Percentiles rank a stretch among this genome's conserved stretches.
Evolutionary conservation across 1,140 invertebrate genomes (phyloP).

Genomic region (Eriosoma lanigerum): DNA sequence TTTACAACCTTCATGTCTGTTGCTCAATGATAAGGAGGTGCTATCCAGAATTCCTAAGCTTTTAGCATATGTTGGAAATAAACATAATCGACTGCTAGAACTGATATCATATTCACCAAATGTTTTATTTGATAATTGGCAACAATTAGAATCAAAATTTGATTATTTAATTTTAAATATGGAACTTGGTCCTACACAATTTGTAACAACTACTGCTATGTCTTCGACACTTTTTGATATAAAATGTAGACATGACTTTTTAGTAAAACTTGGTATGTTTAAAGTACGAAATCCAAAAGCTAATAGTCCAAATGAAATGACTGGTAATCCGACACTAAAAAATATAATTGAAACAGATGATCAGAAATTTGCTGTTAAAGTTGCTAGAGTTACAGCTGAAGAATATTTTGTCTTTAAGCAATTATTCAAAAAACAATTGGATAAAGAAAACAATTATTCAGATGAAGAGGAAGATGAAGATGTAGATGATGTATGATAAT

Average conservation of each 20-base stretch:
- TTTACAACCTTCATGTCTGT: slow-evolving; percentile 20
- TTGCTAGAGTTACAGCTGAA: slow-evolving; percentile 34
- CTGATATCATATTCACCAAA: slow-evolving; percentile 41
- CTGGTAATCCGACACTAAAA: slow-evolving; percentile 30
- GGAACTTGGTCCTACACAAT: slow-evolving; percentile 43
- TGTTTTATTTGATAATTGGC: slow-evolving; percentile 42
- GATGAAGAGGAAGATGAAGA: neutral
- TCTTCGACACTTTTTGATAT: slow-evolving; percentile 42
- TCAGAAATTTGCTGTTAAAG: slow-evolving; percentile 37
- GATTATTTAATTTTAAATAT: slow-evolving; percentile 36
- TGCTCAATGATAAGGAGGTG: neutral
- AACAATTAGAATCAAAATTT: slow-evolving; percentile 23
- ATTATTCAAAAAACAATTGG: slow-evolving; percentile 34
- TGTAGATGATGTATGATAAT: too few species aligned
- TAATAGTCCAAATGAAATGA: neutral
- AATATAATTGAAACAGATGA: slow-evolving; percentile 44
- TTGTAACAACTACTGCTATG: slow-evolving; percentile 31
- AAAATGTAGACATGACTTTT: slow-evolving; percentile 39
- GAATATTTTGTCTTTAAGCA: slow-evolving; percentile 36
- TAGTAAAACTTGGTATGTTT: slow-evolving; percentile 25
- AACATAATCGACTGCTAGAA: slow-evolving; percentile 36
- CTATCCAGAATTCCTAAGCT: slow-evolving; percentile 47
- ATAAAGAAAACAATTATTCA: slow-evolving; percentile 10
- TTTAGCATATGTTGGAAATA: slow-evolving; percentile 38
- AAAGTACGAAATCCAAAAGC: slow-evolving; percentile 24